Evolutionary conservation across 2,113 vertebrate genomes (phyloP).

Genomic region (Podarcis muralis): DNA sequence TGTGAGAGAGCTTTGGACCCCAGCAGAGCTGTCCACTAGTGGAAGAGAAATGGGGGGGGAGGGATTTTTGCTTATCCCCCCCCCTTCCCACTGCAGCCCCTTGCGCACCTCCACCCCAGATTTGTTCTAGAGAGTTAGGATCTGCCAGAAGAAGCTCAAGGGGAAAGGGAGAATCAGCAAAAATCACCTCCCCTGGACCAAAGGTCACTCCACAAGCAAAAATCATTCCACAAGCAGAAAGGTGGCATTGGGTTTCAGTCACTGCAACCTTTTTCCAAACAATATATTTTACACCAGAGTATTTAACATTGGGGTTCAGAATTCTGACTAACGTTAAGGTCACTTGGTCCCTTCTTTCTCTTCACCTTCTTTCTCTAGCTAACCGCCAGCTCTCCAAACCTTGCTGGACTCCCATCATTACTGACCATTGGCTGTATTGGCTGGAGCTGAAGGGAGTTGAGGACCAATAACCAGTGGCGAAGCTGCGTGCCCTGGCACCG

Average conservation of each 20-base stretch:
- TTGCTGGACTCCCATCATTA: not conserved
- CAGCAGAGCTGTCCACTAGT: not conserved
- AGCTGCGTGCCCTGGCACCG: too few species aligned
- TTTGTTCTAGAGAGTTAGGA: too few species aligned
- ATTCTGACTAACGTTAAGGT: constrained; percentile 23
- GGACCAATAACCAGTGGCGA: too few species aligned
- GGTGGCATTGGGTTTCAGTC: not conserved
- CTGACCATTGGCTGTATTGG: too few species aligned
- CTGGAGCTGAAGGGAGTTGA: too few species aligned
- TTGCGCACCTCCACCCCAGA: too few species aligned
- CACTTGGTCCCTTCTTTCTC: not conserved
- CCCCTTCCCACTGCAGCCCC: too few species aligned
- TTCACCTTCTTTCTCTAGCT: too few species aligned
- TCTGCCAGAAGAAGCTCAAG: too few species aligned
- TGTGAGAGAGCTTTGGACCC: not conserved
- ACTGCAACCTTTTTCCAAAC: too few species aligned
- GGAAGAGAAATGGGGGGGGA: not conserved
- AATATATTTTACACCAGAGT: not conserved
- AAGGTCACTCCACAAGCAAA: not conserved
- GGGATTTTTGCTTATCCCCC: too few species aligned
- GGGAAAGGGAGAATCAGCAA: not conserved
- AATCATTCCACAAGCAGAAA: not conserved
- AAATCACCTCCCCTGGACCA: not conserved
- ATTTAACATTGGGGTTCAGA: not conserved
- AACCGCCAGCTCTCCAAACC: not conserved